These are phyloP conservation scores for Augochlorella aurata DNA, from an alignment of 2,888 invertebrate species.

Conservation along the genomic window DNA sequence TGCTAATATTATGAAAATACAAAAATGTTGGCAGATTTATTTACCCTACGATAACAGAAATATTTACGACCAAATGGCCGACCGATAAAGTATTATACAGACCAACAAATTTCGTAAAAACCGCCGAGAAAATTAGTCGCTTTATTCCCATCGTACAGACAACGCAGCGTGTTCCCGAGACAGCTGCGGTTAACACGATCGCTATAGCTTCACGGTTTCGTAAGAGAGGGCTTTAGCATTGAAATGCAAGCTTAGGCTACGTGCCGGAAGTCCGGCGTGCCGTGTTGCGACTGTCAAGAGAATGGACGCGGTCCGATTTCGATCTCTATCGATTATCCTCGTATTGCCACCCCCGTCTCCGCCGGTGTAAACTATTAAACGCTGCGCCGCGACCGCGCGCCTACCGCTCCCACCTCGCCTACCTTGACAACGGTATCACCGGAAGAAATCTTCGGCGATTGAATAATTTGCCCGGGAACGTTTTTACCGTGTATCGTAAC, in stretches of 20 bases:
- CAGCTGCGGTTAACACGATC: slow-evolving; percentile 43
- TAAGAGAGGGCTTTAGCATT: slow-evolving; percentile 66
- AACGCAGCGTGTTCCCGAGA: slow-evolving; percentile 1
- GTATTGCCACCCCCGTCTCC: slow-evolving; percentile 42
- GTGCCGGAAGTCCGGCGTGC: slow-evolving; percentile 75
- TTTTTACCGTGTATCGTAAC: slow-evolving; percentile 11
- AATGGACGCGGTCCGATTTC: slow-evolving; percentile 64
- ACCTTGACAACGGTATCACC: slow-evolving; percentile 14
- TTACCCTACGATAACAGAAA: too few species aligned
- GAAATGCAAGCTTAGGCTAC: slow-evolving; percentile 74
- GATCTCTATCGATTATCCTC: slow-evolving; percentile 61
- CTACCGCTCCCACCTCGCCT: not conserved
- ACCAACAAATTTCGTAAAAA: too few species aligned
- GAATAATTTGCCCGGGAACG: slow-evolving; percentile 12
- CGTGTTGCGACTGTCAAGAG: slow-evolving; percentile 68
- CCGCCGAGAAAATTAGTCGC: too few species aligned
- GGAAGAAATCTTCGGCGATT: not conserved
- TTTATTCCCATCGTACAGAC: too few species aligned
- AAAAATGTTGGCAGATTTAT: too few species aligned
- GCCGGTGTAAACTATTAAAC: slow-evolving; percentile 37
- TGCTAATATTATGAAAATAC: too few species aligned
- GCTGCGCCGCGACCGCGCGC: not conserved
- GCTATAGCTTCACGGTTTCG: slow-evolving; percentile 53
- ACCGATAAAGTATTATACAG: too few species aligned
- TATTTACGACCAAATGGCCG: too few species aligned